Conservation (phyloP, 1,140 invertebrate species). For the Platyura marginata region DNA sequence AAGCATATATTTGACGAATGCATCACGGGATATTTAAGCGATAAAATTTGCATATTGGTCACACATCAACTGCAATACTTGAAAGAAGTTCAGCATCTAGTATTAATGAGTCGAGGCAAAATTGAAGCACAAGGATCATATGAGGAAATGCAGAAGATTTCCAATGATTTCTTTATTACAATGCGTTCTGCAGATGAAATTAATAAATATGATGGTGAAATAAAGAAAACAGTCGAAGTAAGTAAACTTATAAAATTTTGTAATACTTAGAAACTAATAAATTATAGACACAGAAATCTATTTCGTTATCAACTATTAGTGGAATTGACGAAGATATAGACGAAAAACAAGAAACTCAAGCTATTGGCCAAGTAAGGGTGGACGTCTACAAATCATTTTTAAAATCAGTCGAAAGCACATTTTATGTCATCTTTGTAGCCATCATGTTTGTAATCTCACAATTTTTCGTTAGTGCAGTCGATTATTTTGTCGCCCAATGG, state of each 20-base stretch:
- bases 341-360: conserved; percentile 24
- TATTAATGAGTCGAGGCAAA: conserved; percentile 38
- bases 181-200: background rate
- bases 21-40: no score
- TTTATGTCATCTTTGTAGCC: conserved; percentile 33
- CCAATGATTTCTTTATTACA: background rate
- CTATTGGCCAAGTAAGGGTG: conserved; percentile 21
- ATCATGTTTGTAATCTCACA: conserved; percentile 45
- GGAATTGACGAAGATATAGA: no score
- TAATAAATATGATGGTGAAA: background rate
- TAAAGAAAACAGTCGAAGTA: background rate
- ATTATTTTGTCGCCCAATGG: conserved; percentile 65
- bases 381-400: conserved; percentile 51
- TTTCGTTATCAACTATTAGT: no score
- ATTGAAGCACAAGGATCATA: conserved; percentile 22
- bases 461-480: conserved; percentile 43
- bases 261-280: no score
- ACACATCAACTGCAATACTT: conserved; percentile 81
- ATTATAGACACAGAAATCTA: no score
- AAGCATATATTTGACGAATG: no score
- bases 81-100: conserved; percentile 45
- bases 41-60: conserved; percentile 55
- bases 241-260: background rate
- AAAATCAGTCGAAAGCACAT: conserved; percentile 39
- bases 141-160: conserved; percentile 12